Evolutionary conservation across 2,888 invertebrate species (phyloP), one percentile per base, ranked within the genome.

Genomic region (Lycaena phlaeas): DNA sequence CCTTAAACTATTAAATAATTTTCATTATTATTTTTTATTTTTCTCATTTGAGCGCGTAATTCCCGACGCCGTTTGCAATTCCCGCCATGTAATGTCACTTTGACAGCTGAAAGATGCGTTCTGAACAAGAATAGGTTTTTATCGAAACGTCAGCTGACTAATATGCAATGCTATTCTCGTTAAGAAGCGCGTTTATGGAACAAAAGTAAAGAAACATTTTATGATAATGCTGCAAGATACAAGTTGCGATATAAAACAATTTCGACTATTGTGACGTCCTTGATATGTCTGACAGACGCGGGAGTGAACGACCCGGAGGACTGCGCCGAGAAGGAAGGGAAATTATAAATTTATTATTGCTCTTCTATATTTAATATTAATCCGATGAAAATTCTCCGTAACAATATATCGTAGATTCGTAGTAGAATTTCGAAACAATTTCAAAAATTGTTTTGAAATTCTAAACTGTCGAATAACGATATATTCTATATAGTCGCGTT

Each of bases 171-270:
- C 22, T 22, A 4, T 22, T 22, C 22, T 22, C 22, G 9, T 22
- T 22, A 7, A 22, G 9, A 18, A 22, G 9, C 22, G 22, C 48
- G 45, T 46, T 36, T 51, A 64, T 74, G 79, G 81, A 81, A 77
- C 81, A 70, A 78, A 79, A 78, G 77, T 68, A 63, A 76, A 75
- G 68, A 51, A 65, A 73, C 66, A 68, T 57, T 44, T 37, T 36
- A 50, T 41, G 47, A 43, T 41, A 46, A 53, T 58, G 61, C 64
- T 62, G 66, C 54, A 60, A 54, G 31, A 29, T 42, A 27, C n/a
- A n/a, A 44, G 49, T 48, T 53, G 52, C 52, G 44, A 46, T 46
- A 48, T 38, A 43, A 49, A 48, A 45, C 46, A 42, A 52, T 47
- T 39, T 52, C 50, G 53, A 48, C 52, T 62, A 57, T 55, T 61